These are phyloP conservation scores for Eunapius fragilis DNA, from an alignment of 37 sponge, comb jelly and placozoan genomes.

Conservation along the genomic window DNA sequence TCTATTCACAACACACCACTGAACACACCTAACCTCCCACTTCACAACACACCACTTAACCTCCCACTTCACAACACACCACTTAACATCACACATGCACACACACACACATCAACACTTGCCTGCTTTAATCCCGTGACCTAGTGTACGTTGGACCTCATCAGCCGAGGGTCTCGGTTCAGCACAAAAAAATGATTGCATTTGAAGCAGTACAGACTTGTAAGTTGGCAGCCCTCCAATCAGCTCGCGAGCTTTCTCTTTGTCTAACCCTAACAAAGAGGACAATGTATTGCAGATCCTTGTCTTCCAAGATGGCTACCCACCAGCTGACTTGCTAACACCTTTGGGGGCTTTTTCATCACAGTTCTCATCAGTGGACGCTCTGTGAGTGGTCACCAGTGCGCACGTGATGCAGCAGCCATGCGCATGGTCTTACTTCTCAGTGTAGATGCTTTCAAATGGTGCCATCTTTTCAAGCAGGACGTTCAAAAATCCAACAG, in stretches of 20 bases:
- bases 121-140: conserved; percentile 69
- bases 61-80: neutral
- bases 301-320: neutral
- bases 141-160: conserved; percentile 42
- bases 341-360: neutral
- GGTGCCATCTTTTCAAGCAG: conserved; percentile 33
- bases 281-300: neutral
- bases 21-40: no score
- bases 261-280: neutral
- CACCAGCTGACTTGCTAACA: no score
- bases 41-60: no score
- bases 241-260: no score
- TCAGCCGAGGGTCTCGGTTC: conserved; percentile 41
- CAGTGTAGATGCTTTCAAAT: conserved; percentile 30
- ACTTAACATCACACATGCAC: neutral
- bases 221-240: conserved; percentile 34
- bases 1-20: no score
- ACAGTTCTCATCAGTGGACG: neutral
- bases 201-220: conserved; percentile 28
- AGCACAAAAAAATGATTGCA: conserved; percentile 31
- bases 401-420: neutral
- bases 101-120: neutral
- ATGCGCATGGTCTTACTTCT: neutral
- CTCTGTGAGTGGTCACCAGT: neutral
- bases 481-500: conserved; percentile 38